Percentiles rank a stretch among this genome's conserved stretches.
phyloP scores from a whole-genome alignment of 2,888 invertebrate species.

The Conops quadrifasciatus region DNA sequence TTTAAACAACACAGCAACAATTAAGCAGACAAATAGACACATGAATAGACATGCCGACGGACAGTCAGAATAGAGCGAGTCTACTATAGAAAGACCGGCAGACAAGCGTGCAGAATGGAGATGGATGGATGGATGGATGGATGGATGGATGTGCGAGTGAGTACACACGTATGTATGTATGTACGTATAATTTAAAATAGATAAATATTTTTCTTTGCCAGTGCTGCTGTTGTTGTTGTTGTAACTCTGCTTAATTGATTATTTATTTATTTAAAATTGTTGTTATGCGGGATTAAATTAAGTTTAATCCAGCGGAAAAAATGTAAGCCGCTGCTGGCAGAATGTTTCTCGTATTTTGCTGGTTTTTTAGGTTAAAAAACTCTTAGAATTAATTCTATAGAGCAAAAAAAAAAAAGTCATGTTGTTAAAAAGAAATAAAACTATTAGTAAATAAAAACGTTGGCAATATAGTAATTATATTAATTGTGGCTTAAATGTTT shows the following conservation, averaged over 20 bases:
- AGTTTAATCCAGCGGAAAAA: not conserved
- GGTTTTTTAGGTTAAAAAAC: too few relatives aligned
- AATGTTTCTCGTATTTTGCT: not conserved
- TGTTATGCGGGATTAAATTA: conserved; percentile 1
- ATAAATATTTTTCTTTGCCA: not conserved
- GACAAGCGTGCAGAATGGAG: not conserved
- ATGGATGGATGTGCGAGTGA: not conserved
- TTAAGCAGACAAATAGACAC: not conserved
- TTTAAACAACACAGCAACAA: not conserved
- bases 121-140: not conserved
- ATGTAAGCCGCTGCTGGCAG: not conserved
- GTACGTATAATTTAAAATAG: not conserved
- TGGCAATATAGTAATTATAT: too few relatives aligned
- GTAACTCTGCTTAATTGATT: not conserved
- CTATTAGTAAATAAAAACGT: too few relatives aligned
- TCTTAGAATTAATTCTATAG: not conserved
- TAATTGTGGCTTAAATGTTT: too few relatives aligned
- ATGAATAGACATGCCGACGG: not conserved
- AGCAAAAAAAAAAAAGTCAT: not conserved
- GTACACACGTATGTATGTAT: not conserved
- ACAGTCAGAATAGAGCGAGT: not conserved
- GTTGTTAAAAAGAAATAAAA: too few relatives aligned
- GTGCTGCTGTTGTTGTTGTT: not conserved
- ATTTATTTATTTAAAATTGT: conserved; percentile 1
- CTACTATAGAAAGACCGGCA: not conserved